Base-by-base conservation (phyloP, 2,797 vertebrate genomes). In the Chaunax sp. region DNA sequence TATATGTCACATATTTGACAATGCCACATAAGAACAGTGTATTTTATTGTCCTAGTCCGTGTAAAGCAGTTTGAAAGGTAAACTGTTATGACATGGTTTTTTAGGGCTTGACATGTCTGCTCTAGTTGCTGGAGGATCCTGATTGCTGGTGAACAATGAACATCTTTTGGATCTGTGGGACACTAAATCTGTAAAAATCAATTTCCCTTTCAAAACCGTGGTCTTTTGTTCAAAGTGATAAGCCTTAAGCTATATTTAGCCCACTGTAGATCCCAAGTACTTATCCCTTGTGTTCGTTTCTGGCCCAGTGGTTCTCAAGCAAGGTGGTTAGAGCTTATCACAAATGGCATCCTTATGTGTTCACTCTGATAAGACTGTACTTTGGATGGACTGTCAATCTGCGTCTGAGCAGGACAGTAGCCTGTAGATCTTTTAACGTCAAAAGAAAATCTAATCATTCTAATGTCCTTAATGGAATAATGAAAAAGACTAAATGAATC, bases 401-500 rank as follows among this genome's bases (percentile, higher is more conserved):
- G 18, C 15, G 16, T 45, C 30, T 10, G 38, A 44, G 37, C 40
- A 19, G 20, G 1, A 64, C 37, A 16, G 20, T 20, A 41, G 16
- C 37, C n/a, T 7, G 1, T 33, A 20, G 54, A 12, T 20, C 46
- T 28, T 49, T 43, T 61, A 26, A 63, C 13, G 61, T 47, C 57
- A 64, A 54, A 65, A 59, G 4, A 60, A 69, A 80, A 49, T 75
- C 47, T 59, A 64, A 71, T 68, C 52, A 15, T 11, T 44, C 6
- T 13, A 51, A 52, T 60, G 61, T 49, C 33, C 0, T 16, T n/a
- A 61, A n/a, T 44, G 50, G 53, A 80, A 52, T 51, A 35, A 43
- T n/a, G n/a, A 69, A 64, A 67, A 68, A 26, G 47, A 77, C 56
- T 9, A 80, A 80, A 73, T 66, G 50, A 68, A 61, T 25, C 69